Evolutionary conservation across 2,113 vertebrate genomes (phyloP).

Genomic region (Trematomus loennbergii): DNA sequence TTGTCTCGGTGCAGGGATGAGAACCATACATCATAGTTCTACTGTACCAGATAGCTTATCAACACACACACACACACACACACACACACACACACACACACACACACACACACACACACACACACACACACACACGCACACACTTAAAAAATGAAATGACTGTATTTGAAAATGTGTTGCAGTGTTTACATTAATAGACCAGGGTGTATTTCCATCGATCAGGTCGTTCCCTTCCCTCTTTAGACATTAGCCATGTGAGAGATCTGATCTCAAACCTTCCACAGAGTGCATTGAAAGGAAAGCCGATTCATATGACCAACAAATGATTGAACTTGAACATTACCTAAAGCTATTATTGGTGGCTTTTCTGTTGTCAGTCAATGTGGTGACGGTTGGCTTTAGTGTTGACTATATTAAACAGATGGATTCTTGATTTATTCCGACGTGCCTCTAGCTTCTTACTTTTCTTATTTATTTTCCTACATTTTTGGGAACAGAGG

Average conservation of each 20-base stretch:
- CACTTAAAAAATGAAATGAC: neutral
- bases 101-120: conserved; percentile 21
- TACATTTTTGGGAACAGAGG: neutral
- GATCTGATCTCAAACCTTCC: too few relatives aligned
- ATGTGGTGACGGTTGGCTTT: too few relatives aligned
- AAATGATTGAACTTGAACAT: too few relatives aligned
- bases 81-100: conserved; percentile 23
- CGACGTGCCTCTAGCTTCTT: neutral
- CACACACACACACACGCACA: neutral
- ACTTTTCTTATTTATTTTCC: neutral
- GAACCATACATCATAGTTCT: conserved; percentile 70
- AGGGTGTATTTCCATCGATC: too few relatives aligned
- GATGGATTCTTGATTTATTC: neutral
- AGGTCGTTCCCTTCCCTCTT: neutral
- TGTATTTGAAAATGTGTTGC: conserved; percentile 25
- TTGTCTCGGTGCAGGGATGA: conserved; percentile 56
- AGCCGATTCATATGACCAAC: too few relatives aligned
- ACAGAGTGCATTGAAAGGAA: too few relatives aligned
- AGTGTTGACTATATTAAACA: too few relatives aligned
- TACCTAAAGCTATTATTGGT: too few relatives aligned
- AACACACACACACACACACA: conserved; percentile 3
- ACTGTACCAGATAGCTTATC: conserved; percentile 67
- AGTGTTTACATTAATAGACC: conserved; percentile 15
- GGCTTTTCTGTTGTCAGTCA: too few relatives aligned
- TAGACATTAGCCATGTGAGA: too few relatives aligned